Evolutionary conservation across 2,113 vertebrate genomes (phyloP).

Genomic region (Anolis sagrei): DNA sequence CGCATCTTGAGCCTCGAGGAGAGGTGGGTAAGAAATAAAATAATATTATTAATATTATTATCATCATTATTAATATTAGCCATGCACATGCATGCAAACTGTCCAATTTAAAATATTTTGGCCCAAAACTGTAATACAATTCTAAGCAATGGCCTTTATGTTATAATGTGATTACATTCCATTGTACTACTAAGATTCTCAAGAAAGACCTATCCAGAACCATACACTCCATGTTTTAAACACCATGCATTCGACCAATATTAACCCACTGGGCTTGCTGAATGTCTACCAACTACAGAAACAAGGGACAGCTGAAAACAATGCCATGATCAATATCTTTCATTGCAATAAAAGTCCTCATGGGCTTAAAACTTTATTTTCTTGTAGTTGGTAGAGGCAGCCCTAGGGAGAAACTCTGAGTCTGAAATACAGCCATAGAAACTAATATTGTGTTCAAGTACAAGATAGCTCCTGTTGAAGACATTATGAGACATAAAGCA

Average conservation of each 20-base stretch:
- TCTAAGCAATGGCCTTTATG: neutral
- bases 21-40: too few species aligned
- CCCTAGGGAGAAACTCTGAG: conserved; percentile 1
- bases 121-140: too few species aligned
- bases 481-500: neutral
- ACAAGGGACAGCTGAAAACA: conserved; percentile 7
- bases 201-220: neutral
- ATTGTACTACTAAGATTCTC: neutral
- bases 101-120: too few species aligned
- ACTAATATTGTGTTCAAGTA: conserved; percentile 1
- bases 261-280: conserved; percentile 1
- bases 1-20: too few species aligned
- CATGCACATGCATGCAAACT: too few species aligned
- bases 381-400: neutral
- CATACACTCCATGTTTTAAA: neutral
- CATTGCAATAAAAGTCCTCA: conserved; percentile 24
- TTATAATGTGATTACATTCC: neutral
- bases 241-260: neutral
- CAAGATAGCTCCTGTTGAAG: conserved; percentile 3
- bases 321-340: conserved; percentile 6
- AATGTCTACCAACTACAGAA: neutral
- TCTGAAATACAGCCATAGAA: conserved; percentile 24
- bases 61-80: too few species aligned
- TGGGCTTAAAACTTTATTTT: conserved; percentile 24
- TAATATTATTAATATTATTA: too few species aligned